Evolutionary conservation across 2,113 vertebrate species (phyloP), one percentile per base, ranked within the genome.

Genomic region (Hypocryptadius cinnamomeus): DNA sequence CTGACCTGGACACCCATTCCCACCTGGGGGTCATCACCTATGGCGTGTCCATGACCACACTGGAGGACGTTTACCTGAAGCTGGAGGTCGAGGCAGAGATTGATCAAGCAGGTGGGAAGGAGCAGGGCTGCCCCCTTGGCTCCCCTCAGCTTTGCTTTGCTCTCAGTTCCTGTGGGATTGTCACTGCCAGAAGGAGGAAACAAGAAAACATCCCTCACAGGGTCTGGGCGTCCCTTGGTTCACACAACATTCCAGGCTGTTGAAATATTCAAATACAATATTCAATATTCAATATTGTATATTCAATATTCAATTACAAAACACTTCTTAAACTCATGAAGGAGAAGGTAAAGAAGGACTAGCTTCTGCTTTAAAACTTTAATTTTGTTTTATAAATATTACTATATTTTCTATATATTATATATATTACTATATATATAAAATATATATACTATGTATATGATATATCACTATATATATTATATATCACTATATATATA

Each of bases 51-150:
- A 99, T 99, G 99, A 99, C 99, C 1, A 99, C 99, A 0, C 97
- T 99, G 97, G 99, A 99, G 96, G 99, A 99, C 72, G 99, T 99
- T 35, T 99, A 99, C 81, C 98, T 99, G 84, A 99, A 98, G 80
- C 94, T 99, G 87, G 99, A 99, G 94, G 98, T 98, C 0, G 99
- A 99, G 96, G 98, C 98, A 39, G 99, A 99, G 96, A 98, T 99
- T 54, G 99, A 99, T 91, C 98, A 99, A 97, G 98, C 99, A 95
- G 99, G 99, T 99, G 94, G 93, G 90, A 20, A 60, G 57, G 27
- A 64, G 8, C 2, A 3, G 21, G 27, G 56, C 57, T 69, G 3
- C 31, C 35, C 42, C 37, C 35, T 30, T 18, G 4, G 8, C 66
- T 63, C 44, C 31, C 23, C 12, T 72, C 30, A 0, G 45, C 5